phyloP scores from a whole-genome alignment of 2,797 vertebrate species.

The Rhabdomys pumilio region DNA sequence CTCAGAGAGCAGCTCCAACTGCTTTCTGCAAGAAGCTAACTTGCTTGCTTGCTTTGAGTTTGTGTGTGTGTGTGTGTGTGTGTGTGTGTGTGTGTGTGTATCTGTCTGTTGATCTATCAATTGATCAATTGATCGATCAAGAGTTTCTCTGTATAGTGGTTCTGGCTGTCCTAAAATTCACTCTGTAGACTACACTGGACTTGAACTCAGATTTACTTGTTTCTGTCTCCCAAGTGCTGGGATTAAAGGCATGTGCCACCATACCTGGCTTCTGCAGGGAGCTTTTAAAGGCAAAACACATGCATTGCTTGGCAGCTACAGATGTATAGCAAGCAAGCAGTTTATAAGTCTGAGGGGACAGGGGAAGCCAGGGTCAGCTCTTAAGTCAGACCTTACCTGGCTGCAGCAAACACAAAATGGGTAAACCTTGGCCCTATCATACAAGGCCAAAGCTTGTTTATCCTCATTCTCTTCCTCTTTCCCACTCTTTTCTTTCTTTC shows the following conservation, averaged over 20 bases:
- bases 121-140: background rate
- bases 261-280: background rate
- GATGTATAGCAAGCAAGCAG: background rate
- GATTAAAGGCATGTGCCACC: background rate
- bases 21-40: too few species aligned
- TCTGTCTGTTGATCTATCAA: too few species aligned
- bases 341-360: background rate
- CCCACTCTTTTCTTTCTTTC: background rate
- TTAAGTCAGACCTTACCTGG: background rate
- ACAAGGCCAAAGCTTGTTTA: too few species aligned
- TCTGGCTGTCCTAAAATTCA: background rate
- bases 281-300: background rate
- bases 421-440: background rate
- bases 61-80: too few species aligned
- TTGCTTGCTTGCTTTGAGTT: too few species aligned
- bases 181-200: background rate
- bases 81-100: too few species aligned
- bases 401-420: background rate
- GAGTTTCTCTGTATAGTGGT: background rate
- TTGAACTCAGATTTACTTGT: background rate
- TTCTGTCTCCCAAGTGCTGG: background rate
- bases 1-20: background rate
- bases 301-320: background rate
- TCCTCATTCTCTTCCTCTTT: background rate
- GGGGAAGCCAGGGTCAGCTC: background rate